Conservation (phyloP, 30 jellyfish, hydroid and myxozoan species). For the Hydractinia symbiolongicarpus region DNA sequence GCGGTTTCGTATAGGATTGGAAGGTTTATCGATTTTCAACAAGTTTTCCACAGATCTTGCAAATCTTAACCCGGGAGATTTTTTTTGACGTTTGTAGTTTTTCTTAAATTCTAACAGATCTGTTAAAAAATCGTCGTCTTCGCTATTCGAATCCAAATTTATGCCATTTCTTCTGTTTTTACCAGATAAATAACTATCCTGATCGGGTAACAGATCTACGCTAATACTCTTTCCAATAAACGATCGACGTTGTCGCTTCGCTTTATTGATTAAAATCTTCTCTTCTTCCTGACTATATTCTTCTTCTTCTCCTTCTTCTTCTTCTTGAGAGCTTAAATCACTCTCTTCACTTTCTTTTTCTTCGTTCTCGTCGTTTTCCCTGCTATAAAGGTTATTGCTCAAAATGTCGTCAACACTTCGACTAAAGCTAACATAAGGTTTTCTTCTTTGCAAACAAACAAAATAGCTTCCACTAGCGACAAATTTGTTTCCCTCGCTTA, state of each 20-base stretch:
- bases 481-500: not conserved
- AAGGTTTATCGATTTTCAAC: constrained; percentile 19
- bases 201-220: constrained; percentile 27
- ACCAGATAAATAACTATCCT: constrained; percentile 17
- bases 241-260: constrained; percentile 16
- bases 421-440: not conserved
- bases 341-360: not conserved
- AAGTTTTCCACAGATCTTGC: constrained; percentile 35
- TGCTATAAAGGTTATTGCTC: not conserved
- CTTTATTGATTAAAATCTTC: too few relatives aligned
- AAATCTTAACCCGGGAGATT: constrained; percentile 24
- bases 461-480: too few relatives aligned
- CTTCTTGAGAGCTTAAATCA: too few relatives aligned
- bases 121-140: constrained; percentile 20
- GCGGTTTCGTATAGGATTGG: not conserved
- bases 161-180: constrained; percentile 31
- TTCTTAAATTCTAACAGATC: constrained; percentile 31
- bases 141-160: constrained; percentile 17
- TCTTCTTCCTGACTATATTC: too few relatives aligned
- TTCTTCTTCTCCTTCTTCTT: too few relatives aligned
- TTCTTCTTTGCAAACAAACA: too few relatives aligned
- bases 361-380: not conserved
- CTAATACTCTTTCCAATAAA: constrained; percentile 37
- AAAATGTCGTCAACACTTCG: constrained; percentile 4
- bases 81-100: constrained; percentile 13